These are phyloP conservation scores for Lithophane semibrunnea DNA, from an alignment of 2,888 invertebrate species.

Conservation along the genomic window DNA sequence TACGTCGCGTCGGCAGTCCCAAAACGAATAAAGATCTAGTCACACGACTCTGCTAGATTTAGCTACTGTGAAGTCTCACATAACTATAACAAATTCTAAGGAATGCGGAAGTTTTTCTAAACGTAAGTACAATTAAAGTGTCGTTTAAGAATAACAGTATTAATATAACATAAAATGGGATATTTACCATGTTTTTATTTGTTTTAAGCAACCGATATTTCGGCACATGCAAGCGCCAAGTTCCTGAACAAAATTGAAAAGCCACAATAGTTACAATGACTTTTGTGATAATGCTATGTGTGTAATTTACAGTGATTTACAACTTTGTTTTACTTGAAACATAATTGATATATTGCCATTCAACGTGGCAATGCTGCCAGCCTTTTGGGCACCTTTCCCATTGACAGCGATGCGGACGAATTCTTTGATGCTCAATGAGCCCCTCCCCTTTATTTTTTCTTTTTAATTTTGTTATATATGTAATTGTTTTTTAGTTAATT, in stretches of 20 bases:
- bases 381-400: no score
- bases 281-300: no score
- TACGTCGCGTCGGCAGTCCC: constrained; percentile 13
- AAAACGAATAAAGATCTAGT: constrained; percentile 35
- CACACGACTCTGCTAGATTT: constrained; percentile 34
- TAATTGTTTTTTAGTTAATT: no score
- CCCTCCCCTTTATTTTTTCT: no score
- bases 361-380: no score
- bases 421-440: no score
- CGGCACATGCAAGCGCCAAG: not conserved
- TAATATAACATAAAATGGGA: no score
- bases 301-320: no score
- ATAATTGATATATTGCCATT: no score
- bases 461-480: no score
- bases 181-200: not conserved
- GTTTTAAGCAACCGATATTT: not conserved
- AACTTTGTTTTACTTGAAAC: not conserved
- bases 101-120: constrained; percentile 27
- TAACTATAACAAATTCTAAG: constrained; percentile 13
- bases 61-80: constrained; percentile 6
- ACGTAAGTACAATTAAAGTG: not conserved
- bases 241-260: not conserved
- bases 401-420: no score
- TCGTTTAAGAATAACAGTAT: no score
- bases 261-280: not conserved